Evolutionary conservation across 2,888 invertebrate genomes (phyloP).

Genomic region (Tetramorium bicarinatum): DNA sequence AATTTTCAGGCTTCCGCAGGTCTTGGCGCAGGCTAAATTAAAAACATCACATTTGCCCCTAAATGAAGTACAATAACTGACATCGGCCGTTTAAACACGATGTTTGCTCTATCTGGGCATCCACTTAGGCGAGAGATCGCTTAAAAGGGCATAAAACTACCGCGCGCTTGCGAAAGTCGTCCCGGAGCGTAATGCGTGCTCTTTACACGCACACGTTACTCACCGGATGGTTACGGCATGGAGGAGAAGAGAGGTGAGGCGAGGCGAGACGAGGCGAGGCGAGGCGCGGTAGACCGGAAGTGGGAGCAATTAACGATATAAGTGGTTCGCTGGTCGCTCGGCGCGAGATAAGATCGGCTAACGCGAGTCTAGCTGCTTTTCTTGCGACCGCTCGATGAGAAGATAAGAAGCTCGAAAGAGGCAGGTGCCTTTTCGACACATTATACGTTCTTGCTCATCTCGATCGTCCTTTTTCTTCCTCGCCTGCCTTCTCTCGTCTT

Average conservation of each 20-base stretch:
- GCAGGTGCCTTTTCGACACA: conserved; percentile 85
- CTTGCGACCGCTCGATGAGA: conserved; percentile 80
- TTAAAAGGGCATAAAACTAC: conserved; percentile 71
- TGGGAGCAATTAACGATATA: conserved; percentile 86
- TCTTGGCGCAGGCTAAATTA: conserved; percentile 15
- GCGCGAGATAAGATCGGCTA: conserved; percentile 82
- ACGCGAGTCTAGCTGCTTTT: conserved; percentile 81
- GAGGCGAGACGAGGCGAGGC: conserved; percentile 21
- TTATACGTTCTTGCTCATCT: conserved; percentile 84
- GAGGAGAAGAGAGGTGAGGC: conserved; percentile 33
- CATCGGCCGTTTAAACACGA: conserved; percentile 56
- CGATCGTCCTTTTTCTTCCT: conserved; percentile 64
- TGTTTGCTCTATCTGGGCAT: conserved; percentile 56
- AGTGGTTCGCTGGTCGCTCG: conserved; percentile 86
- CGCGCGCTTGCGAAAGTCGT: conserved; percentile 63
- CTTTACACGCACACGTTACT: conserved; percentile 62
- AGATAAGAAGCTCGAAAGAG: conserved; percentile 80
- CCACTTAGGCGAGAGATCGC: conserved; percentile 56
- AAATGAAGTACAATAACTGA: conserved; percentile 33
- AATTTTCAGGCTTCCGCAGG: conserved; percentile 16
- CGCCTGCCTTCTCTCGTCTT: conserved; percentile 38
- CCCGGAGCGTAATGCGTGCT: conserved; percentile 71
- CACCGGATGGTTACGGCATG: conserved; percentile 53
- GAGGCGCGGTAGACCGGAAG: conserved; percentile 80
- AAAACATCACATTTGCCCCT: conserved; percentile 2